Evolutionary conservation across 2,888 invertebrate genomes (phyloP), one percentile per base, ranked within the genome.

Genomic region (Bellardia bayeri): DNA sequence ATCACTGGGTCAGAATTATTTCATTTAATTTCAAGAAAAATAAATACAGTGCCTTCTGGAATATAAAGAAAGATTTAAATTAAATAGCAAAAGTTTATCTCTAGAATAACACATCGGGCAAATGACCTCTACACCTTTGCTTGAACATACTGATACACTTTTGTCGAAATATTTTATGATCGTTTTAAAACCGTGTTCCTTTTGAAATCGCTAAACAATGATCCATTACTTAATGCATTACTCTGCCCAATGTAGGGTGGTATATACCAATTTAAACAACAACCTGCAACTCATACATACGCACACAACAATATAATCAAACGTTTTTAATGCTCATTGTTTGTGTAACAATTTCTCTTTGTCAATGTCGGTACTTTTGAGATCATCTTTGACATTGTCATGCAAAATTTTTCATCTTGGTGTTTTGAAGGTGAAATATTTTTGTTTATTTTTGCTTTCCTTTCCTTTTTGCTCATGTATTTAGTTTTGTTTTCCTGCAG

Each of bases 371-470:
- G 54, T 75, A 85, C 66, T 82, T 82, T 69, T 42, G 81, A 82
- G 81, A 87, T 87, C 87, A 87, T 87, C 82, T 87, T 87, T 87
- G 85, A 85, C 83, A 84, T 78, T 84, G 81, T 78, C 78, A 69
- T 85, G 61, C 51, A 79, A 64, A 68, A 85, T 79, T 58, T 85
- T 80, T 85, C 74, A 75, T 85, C 63, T 75, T 75, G 69, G 63
- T 63, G 75, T 78, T 16, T 49, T 75, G 61, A 85, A 85, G 80
- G 80, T 85, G 63, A 85, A 85, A 56, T 69, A 75, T 71, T 58
- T 81, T 68, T 64, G 33, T 71, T 69, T 71, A 40, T 40, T 82
- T 63, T 66, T 68, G 30, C 54, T 63, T 75, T 51, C 5, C 5
- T 37, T 64, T 74, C 1, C n/a, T 58, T 11, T 56, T 61, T 33